Conservation (phyloP, 2,888 invertebrate genomes). For the Helicoverpa assulta region DNA sequence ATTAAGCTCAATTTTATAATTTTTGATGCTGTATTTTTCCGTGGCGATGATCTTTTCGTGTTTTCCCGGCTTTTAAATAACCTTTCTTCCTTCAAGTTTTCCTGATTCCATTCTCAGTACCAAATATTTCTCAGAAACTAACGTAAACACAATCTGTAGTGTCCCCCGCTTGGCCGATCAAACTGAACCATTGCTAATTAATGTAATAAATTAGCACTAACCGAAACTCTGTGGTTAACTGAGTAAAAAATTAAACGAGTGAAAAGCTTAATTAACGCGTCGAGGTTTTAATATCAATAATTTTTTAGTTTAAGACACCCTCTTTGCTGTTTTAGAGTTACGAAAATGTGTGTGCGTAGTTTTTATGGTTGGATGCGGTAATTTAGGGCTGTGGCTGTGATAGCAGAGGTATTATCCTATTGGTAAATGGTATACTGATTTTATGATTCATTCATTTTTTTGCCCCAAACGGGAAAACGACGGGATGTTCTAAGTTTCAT, state of each 20-base stretch:
- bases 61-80: neutral
- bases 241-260: slow-evolving; percentile 86
- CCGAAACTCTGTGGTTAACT: slow-evolving; percentile 77
- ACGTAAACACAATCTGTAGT: slow-evolving; percentile 35
- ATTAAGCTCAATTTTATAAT: neutral
- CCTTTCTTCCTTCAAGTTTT: neutral
- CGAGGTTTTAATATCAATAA: slow-evolving; percentile 86
- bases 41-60: too few relatives aligned
- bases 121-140: neutral
- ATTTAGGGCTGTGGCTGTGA: too few relatives aligned
- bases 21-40: too few relatives aligned
- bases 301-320: slow-evolving; percentile 88
- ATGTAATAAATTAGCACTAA: slow-evolving; percentile 83
- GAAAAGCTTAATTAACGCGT: slow-evolving; percentile 87
- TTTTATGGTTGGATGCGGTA: slow-evolving; percentile 51
- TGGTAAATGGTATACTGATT: too few relatives aligned
- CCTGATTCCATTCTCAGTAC: neutral
- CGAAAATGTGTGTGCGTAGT: slow-evolving; percentile 54
- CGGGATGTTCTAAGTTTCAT: too few relatives aligned
- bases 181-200: slow-evolving; percentile 86
- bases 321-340: slow-evolving; percentile 67
- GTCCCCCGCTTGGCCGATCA: slow-evolving; percentile 72
- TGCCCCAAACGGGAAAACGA: too few relatives aligned
- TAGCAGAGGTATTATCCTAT: too few relatives aligned
- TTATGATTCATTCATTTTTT: too few relatives aligned